These are phyloP conservation scores for Chelonoidis abingdonii DNA, from an alignment of 2,113 vertebrate species.

Conservation along the genomic window DNA sequence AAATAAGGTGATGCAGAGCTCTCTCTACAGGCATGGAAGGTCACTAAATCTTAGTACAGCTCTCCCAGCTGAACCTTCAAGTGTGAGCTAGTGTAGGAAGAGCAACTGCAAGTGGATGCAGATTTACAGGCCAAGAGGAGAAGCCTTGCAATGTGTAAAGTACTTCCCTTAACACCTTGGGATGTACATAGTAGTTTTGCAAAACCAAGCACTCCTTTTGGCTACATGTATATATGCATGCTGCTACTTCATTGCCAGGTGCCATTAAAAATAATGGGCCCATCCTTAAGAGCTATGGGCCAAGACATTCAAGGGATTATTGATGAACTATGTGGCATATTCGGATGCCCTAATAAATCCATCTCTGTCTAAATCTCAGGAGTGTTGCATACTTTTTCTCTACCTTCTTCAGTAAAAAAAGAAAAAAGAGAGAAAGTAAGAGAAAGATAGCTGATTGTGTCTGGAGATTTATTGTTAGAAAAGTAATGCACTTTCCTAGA, in stretches of 20 bases:
- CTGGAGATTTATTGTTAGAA: not conserved
- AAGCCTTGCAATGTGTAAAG: not conserved
- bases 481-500: not conserved
- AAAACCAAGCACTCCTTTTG: not conserved
- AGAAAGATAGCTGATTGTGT: not conserved
- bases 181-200: not conserved
- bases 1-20: constrained; percentile 5
- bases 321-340: not conserved
- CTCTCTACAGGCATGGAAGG: constrained; percentile 14
- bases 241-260: not conserved
- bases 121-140: not conserved
- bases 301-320: not conserved
- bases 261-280: not conserved
- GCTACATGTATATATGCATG: not conserved
- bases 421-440: not conserved
- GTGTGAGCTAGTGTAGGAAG: not conserved
- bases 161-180: not conserved
- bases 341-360: not conserved
- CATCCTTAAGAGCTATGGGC: not conserved
- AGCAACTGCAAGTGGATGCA: not conserved
- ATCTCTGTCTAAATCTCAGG: not conserved
- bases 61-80: constrained; percentile 39
- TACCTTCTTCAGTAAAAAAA: not conserved
- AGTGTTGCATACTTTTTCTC: not conserved
- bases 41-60: constrained; percentile 35